These are phyloP conservation scores for Typhlichthys eigenmanni DNA, from an alignment of 2,797 vertebrate species.

Conservation along the genomic window DNA sequence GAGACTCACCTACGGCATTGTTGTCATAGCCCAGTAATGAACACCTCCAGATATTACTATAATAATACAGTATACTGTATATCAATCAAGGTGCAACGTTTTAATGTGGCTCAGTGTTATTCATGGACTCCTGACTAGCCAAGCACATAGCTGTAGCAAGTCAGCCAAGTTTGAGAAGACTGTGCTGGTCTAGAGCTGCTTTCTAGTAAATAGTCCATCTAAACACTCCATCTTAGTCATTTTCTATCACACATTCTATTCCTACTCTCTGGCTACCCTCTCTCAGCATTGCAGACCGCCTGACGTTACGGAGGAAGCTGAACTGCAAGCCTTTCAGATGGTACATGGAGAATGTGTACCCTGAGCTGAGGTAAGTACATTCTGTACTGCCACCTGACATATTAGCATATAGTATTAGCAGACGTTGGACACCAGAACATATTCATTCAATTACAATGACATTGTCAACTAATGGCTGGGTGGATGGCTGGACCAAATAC, in stretches of 20 bases:
- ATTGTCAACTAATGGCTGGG: too few relatives aligned
- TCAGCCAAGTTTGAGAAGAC: too few relatives aligned
- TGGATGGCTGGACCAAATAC: too few relatives aligned
- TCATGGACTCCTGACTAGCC: neutral
- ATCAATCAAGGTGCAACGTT: slow-evolving; percentile 1
- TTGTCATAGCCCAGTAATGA: neutral
- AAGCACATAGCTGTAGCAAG: too few relatives aligned
- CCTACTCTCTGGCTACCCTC: slow-evolving; percentile 1
- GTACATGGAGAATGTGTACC: slow-evolving; percentile 98
- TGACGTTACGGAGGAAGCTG: slow-evolving; percentile 87
- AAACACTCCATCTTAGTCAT: too few relatives aligned
- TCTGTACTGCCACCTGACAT: too few relatives aligned
- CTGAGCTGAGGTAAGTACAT: slow-evolving; percentile 82
- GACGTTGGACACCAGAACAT: too few relatives aligned
- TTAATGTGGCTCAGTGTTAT: slow-evolving; percentile 1
- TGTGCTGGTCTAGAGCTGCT: neutral
- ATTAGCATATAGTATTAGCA: too few relatives aligned
- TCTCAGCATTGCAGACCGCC: slow-evolving; percentile 85
- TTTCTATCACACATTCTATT: neutral
- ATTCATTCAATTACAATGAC: too few relatives aligned
- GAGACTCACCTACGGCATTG: neutral
- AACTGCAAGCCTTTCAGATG: slow-evolving; percentile 97
- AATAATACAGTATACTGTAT: neutral
- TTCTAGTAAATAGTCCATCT: neutral
- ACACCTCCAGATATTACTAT: neutral